A percentile compares a stretch with the other conserved stretches of the same genome.
phyloP scores from a whole-genome alignment of 1,140 invertebrate species.

The Acromyrmex charruanus region DNA sequence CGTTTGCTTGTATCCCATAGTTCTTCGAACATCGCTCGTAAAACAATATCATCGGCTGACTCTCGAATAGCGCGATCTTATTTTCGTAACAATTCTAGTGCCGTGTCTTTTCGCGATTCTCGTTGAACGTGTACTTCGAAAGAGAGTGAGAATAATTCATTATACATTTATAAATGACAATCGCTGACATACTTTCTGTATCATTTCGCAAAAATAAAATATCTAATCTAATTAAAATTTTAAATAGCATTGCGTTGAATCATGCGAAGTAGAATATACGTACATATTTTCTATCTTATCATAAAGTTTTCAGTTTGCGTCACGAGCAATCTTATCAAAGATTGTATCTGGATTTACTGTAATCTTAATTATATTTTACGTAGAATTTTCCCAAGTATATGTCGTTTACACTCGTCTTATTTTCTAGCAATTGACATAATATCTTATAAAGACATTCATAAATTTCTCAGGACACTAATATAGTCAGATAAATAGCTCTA shows the following conservation, averaged over 20 bases:
- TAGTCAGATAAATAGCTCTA: not conserved
- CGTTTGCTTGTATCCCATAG: constrained; percentile 56
- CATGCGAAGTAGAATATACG: not conserved
- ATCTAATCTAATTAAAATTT: not conserved
- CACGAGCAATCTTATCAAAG: not conserved
- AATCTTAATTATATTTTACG: not conserved
- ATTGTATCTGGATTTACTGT: not conserved
- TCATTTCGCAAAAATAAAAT: not conserved
- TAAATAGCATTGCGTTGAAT: not conserved
- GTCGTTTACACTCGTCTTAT: not conserved
- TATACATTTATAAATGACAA: not conserved
- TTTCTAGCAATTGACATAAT: not conserved
- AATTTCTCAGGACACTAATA: not conserved
- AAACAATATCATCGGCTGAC: constrained; percentile 34
- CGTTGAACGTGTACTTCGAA: not conserved
- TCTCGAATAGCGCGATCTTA: not conserved
- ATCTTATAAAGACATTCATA: not conserved
- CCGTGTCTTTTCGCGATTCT: not conserved
- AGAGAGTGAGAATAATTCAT: not conserved
- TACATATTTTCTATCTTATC: not conserved
- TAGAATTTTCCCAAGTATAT: not conserved
- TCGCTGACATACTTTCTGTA: not conserved
- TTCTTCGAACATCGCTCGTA: constrained; percentile 34
- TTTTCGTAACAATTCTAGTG: not conserved
- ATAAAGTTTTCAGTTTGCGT: not conserved